Base-by-base conservation (phyloP, 2,797 vertebrate species). In the Bryconaethiops microstoma region DNA sequence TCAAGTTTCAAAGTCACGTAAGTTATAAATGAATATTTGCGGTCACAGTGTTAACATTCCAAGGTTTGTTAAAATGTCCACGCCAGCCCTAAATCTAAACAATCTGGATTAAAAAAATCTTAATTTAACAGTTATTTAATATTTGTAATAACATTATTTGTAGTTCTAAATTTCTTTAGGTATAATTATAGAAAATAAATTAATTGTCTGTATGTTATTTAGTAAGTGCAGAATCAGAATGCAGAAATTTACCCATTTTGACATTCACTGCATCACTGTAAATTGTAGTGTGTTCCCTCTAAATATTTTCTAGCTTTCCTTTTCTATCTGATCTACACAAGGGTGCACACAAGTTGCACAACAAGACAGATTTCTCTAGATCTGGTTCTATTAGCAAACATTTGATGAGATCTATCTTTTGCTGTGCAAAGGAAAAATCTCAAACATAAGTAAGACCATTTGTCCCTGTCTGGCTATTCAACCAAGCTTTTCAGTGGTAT, bases 401-500 rank as follows among this genome's bases (percentile, higher is more conserved):
- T 29, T 71, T 54, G 14, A 48, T 25, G 4, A 60, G 19, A 10
- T 23, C 2, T 12, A 25, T 60, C 5, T 65, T 17, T 6, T 65
- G 12, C 13, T 63, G 25, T 6, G 6, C n/a, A 64, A 57, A 74
- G 69, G 54, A n/a, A 71, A 52, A 79, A 72, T 23, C 25, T 3
- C 35, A 1, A 45, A 76, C 57, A 79, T 14, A 40, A 55, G 39
- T 65, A 12, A 65, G 48, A 87, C 73, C 76, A 81, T 81, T 78
- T 74, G 52, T 63, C 40, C 74, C 65, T 82, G 73, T 74, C 80
- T 48, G 59, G 76, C 69, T 83, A 81, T 80, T 83, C 74, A 71
- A 79, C 70, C 90, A 86, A 79, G 91, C 91, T 91, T 94, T 95
- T 95, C 94, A 95, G 91, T 88, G 87, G 68, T 94, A 96, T 96